Evolutionary conservation across 2,888 invertebrate species (phyloP).

Genomic region (Ornithoptera alexandrae): DNA sequence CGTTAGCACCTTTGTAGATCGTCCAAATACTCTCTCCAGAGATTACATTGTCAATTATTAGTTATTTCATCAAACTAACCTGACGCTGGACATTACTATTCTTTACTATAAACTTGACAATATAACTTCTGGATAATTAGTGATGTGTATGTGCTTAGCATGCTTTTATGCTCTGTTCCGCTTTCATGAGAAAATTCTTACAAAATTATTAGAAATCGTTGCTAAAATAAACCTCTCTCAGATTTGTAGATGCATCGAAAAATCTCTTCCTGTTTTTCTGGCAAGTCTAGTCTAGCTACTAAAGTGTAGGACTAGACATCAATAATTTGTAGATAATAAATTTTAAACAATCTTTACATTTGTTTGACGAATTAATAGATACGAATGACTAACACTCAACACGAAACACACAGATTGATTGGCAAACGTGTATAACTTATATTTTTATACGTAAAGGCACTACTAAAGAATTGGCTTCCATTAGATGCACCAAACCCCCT

Average conservation of each 20-base stretch:
- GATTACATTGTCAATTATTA: constrained; percentile 56
- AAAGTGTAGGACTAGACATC: no score
- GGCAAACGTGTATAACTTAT: constrained; percentile 45
- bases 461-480: constrained; percentile 70
- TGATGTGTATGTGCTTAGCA: constrained; percentile 62
- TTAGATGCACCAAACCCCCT: constrained; percentile 55
- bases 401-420: constrained; percentile 38
- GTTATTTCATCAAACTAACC: constrained; percentile 10
- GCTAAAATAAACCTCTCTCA: constrained; percentile 29
- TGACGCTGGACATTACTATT: constrained; percentile 31
- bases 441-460: constrained; percentile 42
- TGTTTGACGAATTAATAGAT: constrained; percentile 35
- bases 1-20: constrained; percentile 78
- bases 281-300: no score
- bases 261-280: no score
- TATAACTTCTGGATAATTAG: constrained; percentile 51
- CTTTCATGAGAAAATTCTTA: constrained; percentile 21
- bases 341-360: constrained; percentile 22
- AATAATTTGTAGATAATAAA: no score
- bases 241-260: no score
- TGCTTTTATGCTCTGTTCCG: constrained; percentile 61
- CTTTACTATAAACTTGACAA: constrained; percentile 46
- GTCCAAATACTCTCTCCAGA: constrained; percentile 68
- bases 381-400: constrained; percentile 34
- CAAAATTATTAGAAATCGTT: constrained; percentile 10